Base-by-base conservation (phyloP, 2,888 invertebrate species). In the Catocala sponsa region DNA sequence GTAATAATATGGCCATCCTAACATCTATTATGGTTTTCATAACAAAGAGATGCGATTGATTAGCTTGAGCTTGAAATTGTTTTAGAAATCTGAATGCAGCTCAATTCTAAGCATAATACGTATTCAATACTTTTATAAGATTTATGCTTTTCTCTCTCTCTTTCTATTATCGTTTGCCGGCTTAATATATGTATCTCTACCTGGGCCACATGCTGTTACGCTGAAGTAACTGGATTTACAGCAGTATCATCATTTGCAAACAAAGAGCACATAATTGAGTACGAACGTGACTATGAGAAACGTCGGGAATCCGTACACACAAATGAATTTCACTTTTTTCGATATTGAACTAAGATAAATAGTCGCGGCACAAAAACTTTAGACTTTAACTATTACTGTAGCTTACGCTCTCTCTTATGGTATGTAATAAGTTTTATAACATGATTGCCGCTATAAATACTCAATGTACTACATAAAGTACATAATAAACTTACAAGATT, bases 321-420 rank as follows among this genome's bases (percentile, higher is more conserved):
- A 70, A 72, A 76, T 54, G 70, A 65, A 75, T 81, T 82, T 80
- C 80, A 82, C 79, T 66, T 81, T 83, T 83, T 79, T 76, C 73
- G 73, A 70, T 78, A 74, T 55, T 61, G 64, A 66, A 70, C 49
- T 50, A 49, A 59, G 53, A 67, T 65, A 57, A 65, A 38, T 13
- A 43, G 57, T 47, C 57, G 44, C 38, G 50, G 46, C 38, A 54
- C 33, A 56, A 59, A 51, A 52, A 55, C 33, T 48, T 47, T 43
- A 56, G 25, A 48, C 41, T 55, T 57, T 56, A 44, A 10, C 43
- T 53, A 48, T 56, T 47, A 47, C 25, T 51, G 38, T 41, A 15
- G 33, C 48, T 15, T 35, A 48, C 54, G 46, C 64, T 65, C 60
- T 65, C 63, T 48, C 52, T 43, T 32, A 12, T 33, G 47, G 33